Conservation (phyloP, 2,113 vertebrate species). For the Proteles cristata region DNA sequence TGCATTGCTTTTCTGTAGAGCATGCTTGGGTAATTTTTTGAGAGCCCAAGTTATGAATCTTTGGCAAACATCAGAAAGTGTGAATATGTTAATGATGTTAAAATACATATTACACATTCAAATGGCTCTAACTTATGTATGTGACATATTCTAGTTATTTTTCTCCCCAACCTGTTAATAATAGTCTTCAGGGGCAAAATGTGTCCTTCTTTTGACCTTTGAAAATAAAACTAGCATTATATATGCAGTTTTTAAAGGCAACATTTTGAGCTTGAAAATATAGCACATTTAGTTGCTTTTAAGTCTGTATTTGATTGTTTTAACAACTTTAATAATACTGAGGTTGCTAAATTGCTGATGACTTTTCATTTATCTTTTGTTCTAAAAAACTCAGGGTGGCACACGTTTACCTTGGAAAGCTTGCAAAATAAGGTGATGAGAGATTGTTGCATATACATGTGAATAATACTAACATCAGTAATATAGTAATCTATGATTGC, state of each 20-base stretch:
- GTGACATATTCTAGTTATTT: neutral
- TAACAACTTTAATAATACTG: neutral
- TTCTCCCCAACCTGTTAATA: neutral
- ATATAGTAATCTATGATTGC: neutral
- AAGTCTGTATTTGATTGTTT: neutral
- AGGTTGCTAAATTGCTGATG: neutral
- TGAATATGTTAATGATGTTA: constrained; percentile 31
- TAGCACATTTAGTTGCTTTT: neutral
- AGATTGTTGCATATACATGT: neutral
- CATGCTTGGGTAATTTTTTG: neutral
- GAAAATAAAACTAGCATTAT: constrained; percentile 11
- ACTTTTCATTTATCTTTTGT: neutral
- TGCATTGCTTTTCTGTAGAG: neutral
- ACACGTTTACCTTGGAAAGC: neutral
- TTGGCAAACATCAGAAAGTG: neutral
- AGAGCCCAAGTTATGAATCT: neutral
- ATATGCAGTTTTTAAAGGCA: neutral
- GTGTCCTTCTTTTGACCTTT: neutral
- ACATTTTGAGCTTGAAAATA: neutral
- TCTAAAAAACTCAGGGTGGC: neutral
- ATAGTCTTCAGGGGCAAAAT: neutral
- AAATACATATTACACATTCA: neutral
- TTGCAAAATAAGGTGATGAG: neutral
- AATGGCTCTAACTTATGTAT: neutral
- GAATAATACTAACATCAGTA: neutral